Evolutionary conservation across 2,888 invertebrate genomes (phyloP).

Genomic region (Eupeodes luniger): DNA sequence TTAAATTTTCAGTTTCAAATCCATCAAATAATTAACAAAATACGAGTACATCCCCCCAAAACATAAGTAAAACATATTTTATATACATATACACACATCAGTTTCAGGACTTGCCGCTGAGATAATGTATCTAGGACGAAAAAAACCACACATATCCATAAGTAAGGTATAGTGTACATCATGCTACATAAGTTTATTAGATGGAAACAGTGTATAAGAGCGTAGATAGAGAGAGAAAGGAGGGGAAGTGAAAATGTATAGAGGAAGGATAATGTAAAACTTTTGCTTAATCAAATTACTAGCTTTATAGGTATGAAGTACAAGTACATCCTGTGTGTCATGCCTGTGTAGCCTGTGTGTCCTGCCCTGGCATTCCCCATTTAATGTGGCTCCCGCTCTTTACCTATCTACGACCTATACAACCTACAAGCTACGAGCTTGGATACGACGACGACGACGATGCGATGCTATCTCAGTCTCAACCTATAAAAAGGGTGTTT

Average conservation of each 20-base stretch:
- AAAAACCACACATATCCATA: neutral
- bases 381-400: neutral
- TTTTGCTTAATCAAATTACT: slow-evolving; percentile 70
- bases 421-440: too few relatives aligned
- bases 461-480: slow-evolving; percentile 53
- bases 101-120: neutral
- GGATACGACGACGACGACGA: too few relatives aligned
- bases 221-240: neutral
- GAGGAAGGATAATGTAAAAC: slow-evolving; percentile 62
- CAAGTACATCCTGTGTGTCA: slow-evolving; percentile 18
- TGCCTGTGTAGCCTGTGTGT: slow-evolving; percentile 30
- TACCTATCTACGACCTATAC: neutral
- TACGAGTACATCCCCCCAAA: neutral
- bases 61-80: slow-evolving; percentile 26
- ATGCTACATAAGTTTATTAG: slow-evolving; percentile 12
- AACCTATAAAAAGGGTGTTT: slow-evolving; percentile 47
- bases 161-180: too few relatives aligned
- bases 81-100: neutral
- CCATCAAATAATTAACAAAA: slow-evolving; percentile 71
- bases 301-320: too few relatives aligned
- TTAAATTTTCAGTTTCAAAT: slow-evolving; percentile 68
- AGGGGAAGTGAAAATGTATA: neutral
- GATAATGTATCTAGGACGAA: slow-evolving; percentile 33
- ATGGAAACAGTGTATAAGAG: neutral
- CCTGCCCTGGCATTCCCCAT: slow-evolving; percentile 12